phyloP scores from a whole-genome alignment of 2,888 invertebrate genomes.

The Bedellia somnulentella region DNA sequence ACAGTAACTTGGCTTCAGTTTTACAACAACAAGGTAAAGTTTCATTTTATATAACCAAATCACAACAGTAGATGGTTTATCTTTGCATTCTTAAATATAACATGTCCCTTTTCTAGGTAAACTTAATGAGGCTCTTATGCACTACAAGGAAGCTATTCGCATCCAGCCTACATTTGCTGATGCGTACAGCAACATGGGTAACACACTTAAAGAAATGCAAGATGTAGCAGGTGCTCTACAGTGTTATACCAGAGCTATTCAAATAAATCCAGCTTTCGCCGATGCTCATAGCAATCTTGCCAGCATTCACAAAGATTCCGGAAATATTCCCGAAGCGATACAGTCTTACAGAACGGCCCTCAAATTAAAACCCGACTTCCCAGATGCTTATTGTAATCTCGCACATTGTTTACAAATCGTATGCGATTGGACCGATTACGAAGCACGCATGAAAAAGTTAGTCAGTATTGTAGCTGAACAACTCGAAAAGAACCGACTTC shows the following conservation, averaged over 20 bases:
- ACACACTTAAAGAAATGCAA: slow-evolving; percentile 98
- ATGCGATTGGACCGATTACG: slow-evolving; percentile 99
- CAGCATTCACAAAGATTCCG: slow-evolving; percentile 98
- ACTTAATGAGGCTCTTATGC: slow-evolving; percentile 95
- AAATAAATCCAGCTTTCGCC: slow-evolving; percentile 99
- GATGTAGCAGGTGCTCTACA: slow-evolving; percentile 96
- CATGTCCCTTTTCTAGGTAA: slow-evolving; percentile 55
- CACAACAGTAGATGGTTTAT: too few relatives aligned
- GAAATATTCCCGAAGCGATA: slow-evolving; percentile 98
- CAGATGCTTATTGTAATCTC: slow-evolving; percentile 98
- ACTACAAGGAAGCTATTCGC: slow-evolving; percentile 98
- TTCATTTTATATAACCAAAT: background rate
- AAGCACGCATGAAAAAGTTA: slow-evolving; percentile 93
- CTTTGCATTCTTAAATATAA: background rate
- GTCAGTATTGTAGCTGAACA: slow-evolving; percentile 98
- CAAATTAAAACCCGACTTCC: slow-evolving; percentile 97
- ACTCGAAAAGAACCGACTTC: slow-evolving; percentile 92
- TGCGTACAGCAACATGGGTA: slow-evolving; percentile 99
- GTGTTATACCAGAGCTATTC: slow-evolving; percentile 97
- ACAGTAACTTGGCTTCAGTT: slow-evolving; percentile 97
- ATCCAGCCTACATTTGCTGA: slow-evolving; percentile 99
- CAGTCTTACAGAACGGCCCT: slow-evolving; percentile 95
- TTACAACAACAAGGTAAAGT: slow-evolving; percentile 89
- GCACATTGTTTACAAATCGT: slow-evolving; percentile 99
- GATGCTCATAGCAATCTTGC: slow-evolving; percentile 99